A percentile compares a stretch with the other conserved stretches of the same genome.
These are phyloP conservation scores for Sibirionetta formosa DNA, from an alignment of 2,797 vertebrate species.

Conservation along the genomic window DNA sequence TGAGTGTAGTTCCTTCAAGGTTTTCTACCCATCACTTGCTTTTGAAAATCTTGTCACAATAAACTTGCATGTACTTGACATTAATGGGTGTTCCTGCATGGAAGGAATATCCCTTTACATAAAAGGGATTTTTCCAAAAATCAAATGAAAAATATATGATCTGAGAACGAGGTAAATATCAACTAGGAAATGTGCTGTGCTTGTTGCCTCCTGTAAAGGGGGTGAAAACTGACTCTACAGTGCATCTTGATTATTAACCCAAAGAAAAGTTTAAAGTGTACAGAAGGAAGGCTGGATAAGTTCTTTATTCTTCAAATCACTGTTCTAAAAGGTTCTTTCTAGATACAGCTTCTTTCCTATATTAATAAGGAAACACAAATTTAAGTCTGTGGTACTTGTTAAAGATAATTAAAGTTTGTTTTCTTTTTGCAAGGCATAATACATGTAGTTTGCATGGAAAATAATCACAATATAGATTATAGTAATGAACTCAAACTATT, in stretches of 20 bases:
- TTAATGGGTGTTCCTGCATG: background rate
- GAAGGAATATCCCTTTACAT: background rate
- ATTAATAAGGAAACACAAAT: background rate
- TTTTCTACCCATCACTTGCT: background rate
- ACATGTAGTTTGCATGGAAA: background rate
- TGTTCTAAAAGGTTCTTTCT: background rate
- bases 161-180: background rate
- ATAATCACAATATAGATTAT: background rate
- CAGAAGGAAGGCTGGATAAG: background rate
- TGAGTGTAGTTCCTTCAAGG: background rate
- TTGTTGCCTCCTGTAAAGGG: background rate
- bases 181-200: background rate
- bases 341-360: background rate
- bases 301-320: background rate
- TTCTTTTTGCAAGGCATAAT: background rate
- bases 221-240: background rate
- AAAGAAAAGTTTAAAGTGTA: background rate
- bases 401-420: background rate
- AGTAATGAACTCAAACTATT: background rate
- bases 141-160: background rate
- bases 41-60: constrained; percentile 38
- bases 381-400: background rate
- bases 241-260: background rate
- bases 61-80: background rate
- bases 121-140: background rate